phyloP scores from a whole-genome alignment of 37 sponge, comb jelly and placozoan genomes.

The Haliclona indistincta region DNA sequence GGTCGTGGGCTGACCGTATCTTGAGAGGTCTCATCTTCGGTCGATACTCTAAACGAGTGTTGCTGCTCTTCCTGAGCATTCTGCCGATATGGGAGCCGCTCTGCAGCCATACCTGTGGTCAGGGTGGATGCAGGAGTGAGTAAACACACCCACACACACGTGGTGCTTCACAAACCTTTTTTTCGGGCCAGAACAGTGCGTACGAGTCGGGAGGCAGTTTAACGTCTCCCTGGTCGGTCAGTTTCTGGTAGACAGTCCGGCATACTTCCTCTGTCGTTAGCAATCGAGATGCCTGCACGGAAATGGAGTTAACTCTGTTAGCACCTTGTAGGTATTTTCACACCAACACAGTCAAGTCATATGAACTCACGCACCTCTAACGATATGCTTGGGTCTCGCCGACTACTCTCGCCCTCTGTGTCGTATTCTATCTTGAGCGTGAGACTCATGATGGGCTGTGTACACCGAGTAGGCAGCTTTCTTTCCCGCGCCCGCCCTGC shows the following conservation, averaged over 20 bases:
- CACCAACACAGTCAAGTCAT: no score
- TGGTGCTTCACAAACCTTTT: constrained; percentile 23
- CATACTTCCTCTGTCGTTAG: constrained; percentile 21
- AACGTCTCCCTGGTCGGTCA: constrained; percentile 25
- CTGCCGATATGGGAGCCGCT: neutral
- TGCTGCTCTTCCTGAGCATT: no score
- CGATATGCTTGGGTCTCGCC: no score
- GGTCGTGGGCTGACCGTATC: no score
- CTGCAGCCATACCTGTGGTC: neutral
- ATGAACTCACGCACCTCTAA: no score
- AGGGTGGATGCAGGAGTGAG: neutral
- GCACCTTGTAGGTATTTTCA: no score
- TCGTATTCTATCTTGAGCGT: neutral
- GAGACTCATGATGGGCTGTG: neutral
- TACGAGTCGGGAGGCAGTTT: constrained; percentile 24
- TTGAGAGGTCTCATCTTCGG: no score
- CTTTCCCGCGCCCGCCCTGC: no score
- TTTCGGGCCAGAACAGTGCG: constrained; percentile 48
- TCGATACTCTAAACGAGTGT: no score
- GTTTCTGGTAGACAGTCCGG: constrained; percentile 21
- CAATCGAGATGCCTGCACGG: constrained; percentile 44
- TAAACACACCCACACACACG: neutral
- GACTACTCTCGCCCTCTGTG: no score
- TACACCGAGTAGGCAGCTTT: no score
- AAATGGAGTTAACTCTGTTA: no score